Conservation (phyloP, 2,797 vertebrate genomes). For the Tauraco hartlaubi region DNA sequence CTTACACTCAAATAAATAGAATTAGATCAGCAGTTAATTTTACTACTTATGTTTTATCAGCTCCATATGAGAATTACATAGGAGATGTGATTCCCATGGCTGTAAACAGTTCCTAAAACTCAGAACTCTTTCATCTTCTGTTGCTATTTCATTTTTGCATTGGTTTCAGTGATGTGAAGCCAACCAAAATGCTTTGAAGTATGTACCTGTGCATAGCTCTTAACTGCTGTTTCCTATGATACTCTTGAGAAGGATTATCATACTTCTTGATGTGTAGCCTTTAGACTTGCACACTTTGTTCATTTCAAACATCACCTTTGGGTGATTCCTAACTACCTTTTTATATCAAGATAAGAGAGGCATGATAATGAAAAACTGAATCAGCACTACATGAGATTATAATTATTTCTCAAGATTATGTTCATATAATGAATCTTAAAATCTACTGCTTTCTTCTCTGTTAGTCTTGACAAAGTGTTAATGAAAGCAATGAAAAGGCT, state of each 20-base stretch:
- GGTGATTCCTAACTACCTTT: not conserved
- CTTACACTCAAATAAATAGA: not conserved
- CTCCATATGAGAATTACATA: not conserved
- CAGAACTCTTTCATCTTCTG: not conserved
- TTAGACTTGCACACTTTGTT: not conserved
- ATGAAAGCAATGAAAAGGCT: not conserved
- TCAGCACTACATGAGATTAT: too few species aligned
- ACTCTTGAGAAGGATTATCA: not conserved
- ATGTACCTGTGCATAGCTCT: not conserved
- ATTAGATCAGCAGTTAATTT: not conserved
- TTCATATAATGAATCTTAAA: not conserved
- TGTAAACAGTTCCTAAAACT: not conserved
- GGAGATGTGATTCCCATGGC: not conserved
- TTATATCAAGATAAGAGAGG: not conserved
- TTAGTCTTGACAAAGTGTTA: conserved; percentile 6
- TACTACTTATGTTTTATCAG: not conserved
- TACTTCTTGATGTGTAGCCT: not conserved
- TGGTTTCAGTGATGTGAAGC: not conserved
- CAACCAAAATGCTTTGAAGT: not conserved
- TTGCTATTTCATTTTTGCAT: not conserved
- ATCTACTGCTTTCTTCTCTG: not conserved
- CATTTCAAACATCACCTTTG: not conserved
- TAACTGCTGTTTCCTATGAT: not conserved
- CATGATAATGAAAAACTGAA: too few species aligned
- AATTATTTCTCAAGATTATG: not conserved